Base-by-base conservation (phyloP, 2,113 vertebrate genomes). In the Microtus montanus region DNA sequence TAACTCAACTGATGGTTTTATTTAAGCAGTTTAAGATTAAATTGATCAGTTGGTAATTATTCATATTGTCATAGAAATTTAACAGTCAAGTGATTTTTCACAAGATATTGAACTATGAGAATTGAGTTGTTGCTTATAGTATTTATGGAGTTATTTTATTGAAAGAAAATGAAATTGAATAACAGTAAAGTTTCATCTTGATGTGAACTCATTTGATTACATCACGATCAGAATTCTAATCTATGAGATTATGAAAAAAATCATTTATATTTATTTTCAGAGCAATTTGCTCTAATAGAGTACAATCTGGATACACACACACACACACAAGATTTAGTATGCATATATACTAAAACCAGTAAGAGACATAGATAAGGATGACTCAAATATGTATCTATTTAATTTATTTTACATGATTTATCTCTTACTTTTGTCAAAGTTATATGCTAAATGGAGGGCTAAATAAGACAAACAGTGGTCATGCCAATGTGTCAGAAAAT, bases 181-280 rank as follows among this genome's bases (percentile, higher is more conserved):
- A 93, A 71, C 47, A 79, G 30, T 77, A 93, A 90, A 87, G 61
- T 15, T n/a, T 11, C 35, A 47, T 93, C 28, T 96, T 38, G 9
- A 15, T 63, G 6, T 44, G 28, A 87, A 14, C 9, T 61, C 35
- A 77, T 85, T 66, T 92, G 70, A 95, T 77, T 94, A 58, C 24
- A 95, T 92, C 17, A 92, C 38, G 33, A 35, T 7, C 24, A 80
- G 68, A 87, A 28, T 85, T 92, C 71, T 92, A 87, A 95, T 66
- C 92, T 44, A 38, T 92, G 13, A 85, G 17, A 33, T 30, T 77
- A 71, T 79, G 85, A 87, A 96, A 97, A 97, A 89, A 88, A 74
- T 84, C 71, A 95, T 95, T 88, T 90, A 30, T 26, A n/a, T 84
- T 91, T 91, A 87, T 87, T 68, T 91, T 80, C 22, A 66, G 85